Base-by-base conservation (phyloP, 92 coral and sea anemone genomes). In the Palythoa grandiflora region DNA sequence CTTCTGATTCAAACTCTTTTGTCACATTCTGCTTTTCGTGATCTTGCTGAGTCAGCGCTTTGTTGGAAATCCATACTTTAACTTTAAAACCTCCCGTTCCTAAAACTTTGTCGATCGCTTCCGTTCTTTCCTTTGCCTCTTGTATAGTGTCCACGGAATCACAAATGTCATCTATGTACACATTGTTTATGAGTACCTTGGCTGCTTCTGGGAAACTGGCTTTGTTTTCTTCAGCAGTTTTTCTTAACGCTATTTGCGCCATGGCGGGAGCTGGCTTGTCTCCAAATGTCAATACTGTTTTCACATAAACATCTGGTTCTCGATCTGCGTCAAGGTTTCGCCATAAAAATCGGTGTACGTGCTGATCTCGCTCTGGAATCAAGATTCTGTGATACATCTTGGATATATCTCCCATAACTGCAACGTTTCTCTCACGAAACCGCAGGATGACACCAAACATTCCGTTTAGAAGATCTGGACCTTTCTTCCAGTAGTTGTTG, bases 221-320 rank as follows among this genome's bases (percentile, higher is more conserved):
- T 60, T 77, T 77, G 38, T 77, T 86, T 79, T 89, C 88, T 35
- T 87, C 84, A 11, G 94, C 94, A 21, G 93, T 91, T 71, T 89
- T 93, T 38, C 89, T 60, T 1, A 93, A 80, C 44, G 94, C 96
- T 75, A 80, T 89, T 70, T 91, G 93, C 1, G 93, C 93, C 93
- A 91, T 89, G 38, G 94, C 90, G 19, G 93, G 94, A 0, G 92
- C 96, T 16, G 96, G 96, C 65, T 89, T 93, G 71, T 91, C 96
- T 16, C 96, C 89, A 36, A 93, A 91, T 12, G 28, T 28, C 28
- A 28, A 28, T 28, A 28, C 28, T 28, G 28, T 28, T 28, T 28
- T 28, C 0, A 28, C 92, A 85, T 3, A 93, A 80, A 28, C 28
- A 28, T 28, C 28, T 28, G 28, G 28, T 28, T 28, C 28, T 28